A percentile compares a stretch with the other conserved stretches of the same genome.
Evolutionary conservation across 2,888 invertebrate species (phyloP).

Genomic region (Pristionchus entomophagus): DNA sequence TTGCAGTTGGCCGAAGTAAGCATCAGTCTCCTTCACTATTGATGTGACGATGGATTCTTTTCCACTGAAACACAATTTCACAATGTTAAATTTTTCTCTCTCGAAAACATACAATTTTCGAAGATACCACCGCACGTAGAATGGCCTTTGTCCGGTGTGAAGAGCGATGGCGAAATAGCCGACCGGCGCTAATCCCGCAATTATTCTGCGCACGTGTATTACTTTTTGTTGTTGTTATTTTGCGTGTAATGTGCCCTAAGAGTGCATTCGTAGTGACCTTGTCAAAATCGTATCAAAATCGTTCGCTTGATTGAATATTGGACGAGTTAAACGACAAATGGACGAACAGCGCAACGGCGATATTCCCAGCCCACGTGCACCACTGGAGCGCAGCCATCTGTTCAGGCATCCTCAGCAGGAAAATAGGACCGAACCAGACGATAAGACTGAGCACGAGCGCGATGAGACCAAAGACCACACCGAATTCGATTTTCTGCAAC

Average conservation of each 20-base stretch:
- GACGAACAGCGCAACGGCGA: not conserved
- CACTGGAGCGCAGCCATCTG: not conserved
- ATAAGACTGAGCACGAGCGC: not conserved
- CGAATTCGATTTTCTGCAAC: slow-evolving; percentile 15
- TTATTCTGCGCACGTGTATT: not conserved
- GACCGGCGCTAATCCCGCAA: not conserved
- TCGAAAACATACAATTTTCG: not conserved
- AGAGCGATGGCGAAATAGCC: not conserved
- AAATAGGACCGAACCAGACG: not conserved
- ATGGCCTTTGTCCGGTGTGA: not conserved
- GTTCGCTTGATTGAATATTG: not conserved
- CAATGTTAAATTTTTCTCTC: not conserved
- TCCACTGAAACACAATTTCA: not conserved
- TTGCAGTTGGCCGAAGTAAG: not conserved
- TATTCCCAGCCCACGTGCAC: not conserved
- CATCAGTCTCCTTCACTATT: not conserved
- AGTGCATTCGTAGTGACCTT: not conserved
- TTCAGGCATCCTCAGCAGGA: not conserved
- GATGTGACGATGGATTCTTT: not conserved
- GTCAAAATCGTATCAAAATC: not conserved
- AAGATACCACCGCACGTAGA: slow-evolving; percentile 22
- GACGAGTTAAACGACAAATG: not conserved
- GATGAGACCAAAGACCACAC: not conserved
- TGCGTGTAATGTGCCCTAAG: not conserved
- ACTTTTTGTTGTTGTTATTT: not conserved